Percentiles rank a stretch among this genome's conserved stretches.
These are phyloP conservation scores for Podiceps cristatus DNA, from an alignment of 2,113 vertebrate genomes.

Conservation along the genomic window DNA sequence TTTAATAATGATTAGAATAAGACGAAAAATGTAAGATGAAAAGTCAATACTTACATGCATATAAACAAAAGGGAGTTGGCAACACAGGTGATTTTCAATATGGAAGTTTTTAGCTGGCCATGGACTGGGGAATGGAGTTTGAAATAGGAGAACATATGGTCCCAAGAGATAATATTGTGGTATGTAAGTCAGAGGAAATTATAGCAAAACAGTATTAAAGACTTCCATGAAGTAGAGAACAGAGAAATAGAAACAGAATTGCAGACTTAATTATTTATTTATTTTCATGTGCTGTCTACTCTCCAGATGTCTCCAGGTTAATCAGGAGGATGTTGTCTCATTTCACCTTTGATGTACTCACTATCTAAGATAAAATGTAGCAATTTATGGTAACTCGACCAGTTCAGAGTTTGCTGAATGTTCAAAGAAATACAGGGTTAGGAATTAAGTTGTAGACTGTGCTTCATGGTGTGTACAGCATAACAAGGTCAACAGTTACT, in stretches of 20 bases:
- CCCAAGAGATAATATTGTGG: slow-evolving; percentile 10
- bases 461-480: background rate
- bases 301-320: background rate
- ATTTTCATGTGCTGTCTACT: background rate
- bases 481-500: background rate
- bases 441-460: background rate
- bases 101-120: background rate
- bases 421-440: background rate
- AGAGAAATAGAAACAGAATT: background rate
- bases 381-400: background rate
- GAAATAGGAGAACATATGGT: background rate
- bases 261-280: background rate
- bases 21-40: background rate
- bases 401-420: background rate
- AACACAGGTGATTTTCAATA: background rate
- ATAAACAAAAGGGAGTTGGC: background rate
- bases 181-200: background rate
- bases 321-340: background rate
- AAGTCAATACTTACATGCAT: background rate
- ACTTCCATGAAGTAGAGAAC: background rate
- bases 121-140: background rate
- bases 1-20: slow-evolving; percentile 26
- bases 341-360: background rate
- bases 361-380: background rate
- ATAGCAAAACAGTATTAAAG: background rate